Conservation (phyloP, 2,888 invertebrate species). For the Mylabris sibirica region DNA sequence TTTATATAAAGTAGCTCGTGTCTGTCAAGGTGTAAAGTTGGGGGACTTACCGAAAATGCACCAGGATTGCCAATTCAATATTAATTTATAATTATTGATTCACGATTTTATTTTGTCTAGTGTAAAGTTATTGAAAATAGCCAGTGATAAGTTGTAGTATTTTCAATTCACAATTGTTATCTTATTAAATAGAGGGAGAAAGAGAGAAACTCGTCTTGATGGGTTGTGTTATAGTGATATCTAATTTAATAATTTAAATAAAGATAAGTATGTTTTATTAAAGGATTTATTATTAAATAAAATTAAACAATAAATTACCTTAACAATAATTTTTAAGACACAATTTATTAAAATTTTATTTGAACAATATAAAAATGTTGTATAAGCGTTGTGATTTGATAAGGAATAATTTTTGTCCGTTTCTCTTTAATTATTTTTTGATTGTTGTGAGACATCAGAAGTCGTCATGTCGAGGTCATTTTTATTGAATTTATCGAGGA, state of each 20-base stretch:
- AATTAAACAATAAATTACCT: neutral
- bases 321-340: neutral
- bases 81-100: too few relatives aligned
- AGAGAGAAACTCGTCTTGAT: neutral
- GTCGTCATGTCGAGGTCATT: neutral
- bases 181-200: too few relatives aligned
- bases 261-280: neutral
- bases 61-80: too few relatives aligned
- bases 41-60: too few relatives aligned
- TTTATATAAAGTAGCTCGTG: neutral
- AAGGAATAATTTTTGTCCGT: neutral
- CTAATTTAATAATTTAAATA: neutral
- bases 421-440: neutral
- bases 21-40: neutral
- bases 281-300: neutral
- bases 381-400: too few relatives aligned
- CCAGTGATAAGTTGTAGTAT: too few relatives aligned
- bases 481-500: conserved; percentile 4
- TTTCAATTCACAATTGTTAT: too few relatives aligned
- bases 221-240: neutral
- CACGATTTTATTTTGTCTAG: too few relatives aligned
- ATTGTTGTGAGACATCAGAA: neutral
- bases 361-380: too few relatives aligned
- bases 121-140: too few relatives aligned
- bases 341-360: too few relatives aligned